Evolutionary conservation across 2,797 vertebrate species (phyloP).

Genomic region (Coilia nasus): DNA sequence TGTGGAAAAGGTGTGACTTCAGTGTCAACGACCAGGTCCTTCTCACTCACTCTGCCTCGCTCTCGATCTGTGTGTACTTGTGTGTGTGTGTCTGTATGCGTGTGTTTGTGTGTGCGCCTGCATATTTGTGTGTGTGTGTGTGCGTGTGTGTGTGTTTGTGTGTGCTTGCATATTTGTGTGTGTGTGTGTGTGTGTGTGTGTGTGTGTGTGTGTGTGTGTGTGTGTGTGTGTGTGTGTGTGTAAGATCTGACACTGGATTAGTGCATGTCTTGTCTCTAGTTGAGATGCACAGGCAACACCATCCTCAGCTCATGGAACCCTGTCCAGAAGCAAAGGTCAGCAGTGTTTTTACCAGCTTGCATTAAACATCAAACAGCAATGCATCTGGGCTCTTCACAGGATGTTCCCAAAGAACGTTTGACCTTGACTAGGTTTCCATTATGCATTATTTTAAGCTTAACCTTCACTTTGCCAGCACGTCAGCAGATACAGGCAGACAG

Average conservation of each 20-base stretch:
- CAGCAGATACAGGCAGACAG: background rate
- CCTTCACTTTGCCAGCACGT: background rate
- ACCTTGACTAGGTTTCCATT: slow-evolving; percentile 22
- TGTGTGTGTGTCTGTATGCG: background rate
- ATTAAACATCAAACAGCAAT: slow-evolving; percentile 69
- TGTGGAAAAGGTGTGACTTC: background rate
- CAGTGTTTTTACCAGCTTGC: slow-evolving; percentile 72
- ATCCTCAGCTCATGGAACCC: slow-evolving; percentile 68
- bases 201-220: background rate
- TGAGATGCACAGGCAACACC: too few relatives aligned
- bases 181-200: background rate
- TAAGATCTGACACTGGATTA: too few relatives aligned
- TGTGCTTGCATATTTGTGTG: background rate
- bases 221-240: background rate
- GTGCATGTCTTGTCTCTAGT: too few relatives aligned
- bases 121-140: too few relatives aligned
- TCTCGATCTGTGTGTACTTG: background rate
- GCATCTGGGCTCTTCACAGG: slow-evolving; percentile 73
- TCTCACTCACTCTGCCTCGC: too few relatives aligned
- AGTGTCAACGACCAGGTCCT: background rate
- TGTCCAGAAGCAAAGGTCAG: slow-evolving; percentile 70
- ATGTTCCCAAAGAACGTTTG: slow-evolving; percentile 58
- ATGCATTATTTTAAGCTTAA: background rate
- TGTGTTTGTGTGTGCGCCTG: too few relatives aligned
- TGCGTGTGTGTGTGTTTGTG: background rate